Percentiles rank a stretch among this genome's conserved stretches.
phyloP scores from a whole-genome alignment of 2,888 invertebrate genomes.

The Cosmorhoe ocellata region DNA sequence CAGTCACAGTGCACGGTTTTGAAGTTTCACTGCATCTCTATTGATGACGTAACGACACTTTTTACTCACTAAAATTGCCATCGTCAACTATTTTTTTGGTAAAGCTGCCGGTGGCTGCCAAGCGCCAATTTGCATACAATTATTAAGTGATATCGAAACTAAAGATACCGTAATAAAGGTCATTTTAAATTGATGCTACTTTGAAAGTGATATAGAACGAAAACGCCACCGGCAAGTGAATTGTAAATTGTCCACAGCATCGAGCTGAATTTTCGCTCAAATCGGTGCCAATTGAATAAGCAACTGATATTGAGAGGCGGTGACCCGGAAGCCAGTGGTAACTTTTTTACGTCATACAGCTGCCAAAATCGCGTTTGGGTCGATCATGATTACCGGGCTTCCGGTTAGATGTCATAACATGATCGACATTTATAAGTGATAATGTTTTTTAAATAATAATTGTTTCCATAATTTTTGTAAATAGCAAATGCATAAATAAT shows the following conservation, averaged over 20 bases:
- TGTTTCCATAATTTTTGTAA: no score
- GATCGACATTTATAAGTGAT: no score
- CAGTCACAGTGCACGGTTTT: neutral
- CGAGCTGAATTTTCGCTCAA: constrained; percentile 66
- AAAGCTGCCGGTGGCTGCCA: no score
- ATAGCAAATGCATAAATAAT: no score
- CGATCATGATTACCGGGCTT: no score
- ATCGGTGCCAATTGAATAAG: constrained; percentile 69
- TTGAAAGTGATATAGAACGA: constrained; percentile 1
- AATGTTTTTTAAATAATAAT: no score
- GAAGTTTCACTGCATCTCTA: no score
- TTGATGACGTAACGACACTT: no score
- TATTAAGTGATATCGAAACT: neutral
- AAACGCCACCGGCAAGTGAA: constrained; percentile 49
- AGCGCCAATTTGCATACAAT: no score
- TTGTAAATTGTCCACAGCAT: constrained; percentile 65
- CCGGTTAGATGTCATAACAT: no score
- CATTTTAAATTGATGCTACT: neutral
- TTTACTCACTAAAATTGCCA: no score
- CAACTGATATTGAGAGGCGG: constrained; percentile 60
- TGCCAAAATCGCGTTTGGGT: neutral
- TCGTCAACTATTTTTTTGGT: no score
- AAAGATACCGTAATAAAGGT: neutral
- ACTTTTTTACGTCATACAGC: constrained; percentile 7
- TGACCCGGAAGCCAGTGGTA: constrained; percentile 3